These are phyloP conservation scores for Hyposoter didymator DNA, from an alignment of 2,888 invertebrate genomes.

Conservation along the genomic window DNA sequence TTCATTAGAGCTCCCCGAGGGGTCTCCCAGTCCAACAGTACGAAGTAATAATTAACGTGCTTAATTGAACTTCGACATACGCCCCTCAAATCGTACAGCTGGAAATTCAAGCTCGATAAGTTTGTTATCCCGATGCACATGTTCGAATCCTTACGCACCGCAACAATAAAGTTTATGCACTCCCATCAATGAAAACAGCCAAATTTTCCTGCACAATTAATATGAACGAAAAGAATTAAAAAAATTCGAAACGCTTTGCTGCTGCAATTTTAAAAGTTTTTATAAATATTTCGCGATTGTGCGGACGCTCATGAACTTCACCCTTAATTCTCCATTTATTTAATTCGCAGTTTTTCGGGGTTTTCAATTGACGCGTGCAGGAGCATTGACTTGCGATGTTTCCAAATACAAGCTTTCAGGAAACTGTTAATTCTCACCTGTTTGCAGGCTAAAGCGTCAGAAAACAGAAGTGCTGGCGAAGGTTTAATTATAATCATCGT, in stretches of 20 bases:
- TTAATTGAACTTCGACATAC: conserved; percentile 55
- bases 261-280: neutral
- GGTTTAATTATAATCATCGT: neutral
- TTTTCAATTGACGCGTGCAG: neutral
- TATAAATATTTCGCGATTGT: conserved; percentile 37
- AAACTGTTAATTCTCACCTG: neutral
- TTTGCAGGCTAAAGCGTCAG: neutral
- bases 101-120: conserved; percentile 42
- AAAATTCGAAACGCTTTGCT: conserved; percentile 16
- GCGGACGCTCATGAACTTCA: no score
- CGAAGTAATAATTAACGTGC: conserved; percentile 51
- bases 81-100: neutral
- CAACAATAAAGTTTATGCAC: neutral
- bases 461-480: neutral
- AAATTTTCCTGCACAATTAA: conserved; percentile 1
- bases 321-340: no score
- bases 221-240: neutral
- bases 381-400: neutral
- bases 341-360: neutral
- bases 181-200: neutral
- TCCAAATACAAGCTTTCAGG: neutral
- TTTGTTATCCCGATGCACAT: conserved; percentile 15
- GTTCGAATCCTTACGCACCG: conserved; percentile 16
- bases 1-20: conserved; percentile 61
- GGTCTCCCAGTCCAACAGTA: conserved; percentile 37